Evolutionary conservation across 2,888 invertebrate genomes (phyloP).

Genomic region (Arctia plantaginis): DNA sequence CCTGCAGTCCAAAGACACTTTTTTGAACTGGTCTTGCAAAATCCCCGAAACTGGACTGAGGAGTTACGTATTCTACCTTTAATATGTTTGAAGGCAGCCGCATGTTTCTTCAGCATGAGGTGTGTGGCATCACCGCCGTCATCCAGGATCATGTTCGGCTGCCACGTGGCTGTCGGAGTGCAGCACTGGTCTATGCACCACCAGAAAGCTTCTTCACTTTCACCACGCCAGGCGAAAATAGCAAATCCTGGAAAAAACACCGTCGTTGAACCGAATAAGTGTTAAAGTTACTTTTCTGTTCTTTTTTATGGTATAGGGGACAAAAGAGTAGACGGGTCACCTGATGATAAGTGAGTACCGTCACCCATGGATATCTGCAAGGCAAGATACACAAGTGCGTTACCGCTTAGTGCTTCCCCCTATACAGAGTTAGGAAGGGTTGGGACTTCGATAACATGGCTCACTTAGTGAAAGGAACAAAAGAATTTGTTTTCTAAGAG

Average conservation of each 20-base stretch:
- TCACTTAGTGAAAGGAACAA: too few species aligned
- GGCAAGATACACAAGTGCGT: too few species aligned
- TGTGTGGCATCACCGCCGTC: constrained; percentile 99
- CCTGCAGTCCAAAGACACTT: neutral
- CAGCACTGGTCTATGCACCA: constrained; percentile 98
- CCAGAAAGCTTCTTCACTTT: constrained; percentile 99
- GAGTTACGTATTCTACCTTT: constrained; percentile 78
- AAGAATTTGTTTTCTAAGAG: too few species aligned
- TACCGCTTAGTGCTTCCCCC: too few species aligned
- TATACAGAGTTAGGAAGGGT: too few species aligned
- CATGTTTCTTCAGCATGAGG: constrained; percentile 97
- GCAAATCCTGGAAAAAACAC: constrained; percentile 87
- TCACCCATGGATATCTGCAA: too few species aligned
- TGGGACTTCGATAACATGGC: too few species aligned
- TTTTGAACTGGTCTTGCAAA: neutral
- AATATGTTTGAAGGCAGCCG: constrained; percentile 96
- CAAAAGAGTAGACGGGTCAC: too few species aligned
- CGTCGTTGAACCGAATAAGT: too few species aligned
- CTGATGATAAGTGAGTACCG: too few species aligned
- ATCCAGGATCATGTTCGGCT: constrained; percentile 98
- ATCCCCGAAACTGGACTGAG: neutral
- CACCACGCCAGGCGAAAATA: constrained; percentile 98
- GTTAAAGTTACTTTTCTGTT: too few species aligned
- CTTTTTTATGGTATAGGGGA: too few species aligned
- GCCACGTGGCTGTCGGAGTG: constrained; percentile 96